Base-by-base conservation (phyloP, 2,888 invertebrate species). In the Eupithecia tripunctaria region DNA sequence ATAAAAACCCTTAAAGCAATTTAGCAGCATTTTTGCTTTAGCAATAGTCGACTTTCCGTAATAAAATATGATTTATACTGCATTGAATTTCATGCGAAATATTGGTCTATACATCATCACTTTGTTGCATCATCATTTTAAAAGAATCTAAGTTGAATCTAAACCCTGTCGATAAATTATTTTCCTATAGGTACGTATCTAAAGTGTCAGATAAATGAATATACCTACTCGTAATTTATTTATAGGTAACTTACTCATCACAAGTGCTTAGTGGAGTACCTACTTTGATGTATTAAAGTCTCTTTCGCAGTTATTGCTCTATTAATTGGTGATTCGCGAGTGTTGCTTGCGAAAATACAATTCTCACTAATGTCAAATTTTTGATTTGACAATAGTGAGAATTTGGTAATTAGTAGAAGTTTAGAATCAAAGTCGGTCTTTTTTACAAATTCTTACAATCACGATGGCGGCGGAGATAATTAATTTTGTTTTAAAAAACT, bases 1-100 rank as follows among this genome's bases (percentile, higher is more conserved):
- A 91, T 90, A 92, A 93, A 91, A 89, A 88, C 89, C 91, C 89
- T 89, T 88, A 87, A 88, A 87, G 86, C 89, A 85, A 88, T 91
- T 92, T 87, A 86, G 84, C 83, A 84, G 89, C 85, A 89, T 91
- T 91, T 91, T 90, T 91, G 88, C 87, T 84, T 86, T 84, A 82
- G 89, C 88, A 87, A 89, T 90, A 87, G 86, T 85, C 85, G 85
- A 89, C 86, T 88, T 87, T 76, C 84, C 79, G 84, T 85, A 88
- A 90, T 90, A 89, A 88, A 86, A 86, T 84, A 76, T 88, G 90
- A 90, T 89, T 89, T 90, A 89, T 89, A 84, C 82, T 81, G 81
- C 82, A 84, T 85, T 86, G 82, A 86, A 86, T 85, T 86, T 82
- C 76, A 80, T 70, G 67, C 67, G 51, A 59, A 74, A 72, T 67